Percentiles rank a stretch among this genome's conserved stretches.
These are phyloP conservation scores for Melanerpes formicivorus DNA, from an alignment of 2,113 vertebrate genomes.

Conservation along the genomic window DNA sequence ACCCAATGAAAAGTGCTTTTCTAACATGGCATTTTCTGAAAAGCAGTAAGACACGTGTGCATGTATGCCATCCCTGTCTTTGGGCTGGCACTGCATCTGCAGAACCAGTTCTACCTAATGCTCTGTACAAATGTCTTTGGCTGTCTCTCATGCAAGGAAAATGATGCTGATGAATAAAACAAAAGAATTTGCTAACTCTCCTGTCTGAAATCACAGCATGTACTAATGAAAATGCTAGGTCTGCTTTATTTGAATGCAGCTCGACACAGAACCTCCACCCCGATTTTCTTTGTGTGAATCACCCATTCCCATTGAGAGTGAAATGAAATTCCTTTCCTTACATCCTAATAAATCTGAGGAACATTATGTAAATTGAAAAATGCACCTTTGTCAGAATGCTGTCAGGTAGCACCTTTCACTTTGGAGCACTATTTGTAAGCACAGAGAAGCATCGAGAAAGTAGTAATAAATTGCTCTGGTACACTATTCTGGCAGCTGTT, in stretches of 20 bases:
- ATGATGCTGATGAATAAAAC: constrained; percentile 29
- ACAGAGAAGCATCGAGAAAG: constrained; percentile 78
- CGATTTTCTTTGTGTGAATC: constrained; percentile 56
- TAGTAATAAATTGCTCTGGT: constrained; percentile 79
- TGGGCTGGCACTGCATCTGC: rapidly evolving
- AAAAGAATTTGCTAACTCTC: constrained; percentile 32
- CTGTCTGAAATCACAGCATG: background rate
- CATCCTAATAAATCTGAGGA: constrained; percentile 69
- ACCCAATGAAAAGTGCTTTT: background rate
- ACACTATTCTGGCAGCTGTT: constrained; percentile 79
- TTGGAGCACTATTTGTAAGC: constrained; percentile 79
- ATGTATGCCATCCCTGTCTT: background rate
- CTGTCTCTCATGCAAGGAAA: background rate
- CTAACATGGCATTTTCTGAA: background rate
- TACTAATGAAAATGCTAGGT: constrained; percentile 14
- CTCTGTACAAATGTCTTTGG: background rate
- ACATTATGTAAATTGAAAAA: constrained; percentile 78
- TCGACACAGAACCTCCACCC: background rate
- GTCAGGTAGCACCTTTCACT: constrained; percentile 77
- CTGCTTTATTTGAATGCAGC: constrained; percentile 26
- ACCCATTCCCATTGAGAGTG: constrained; percentile 37
- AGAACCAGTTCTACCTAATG: background rate
- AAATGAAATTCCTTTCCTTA: constrained; percentile 66
- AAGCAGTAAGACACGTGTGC: rapidly evolving
- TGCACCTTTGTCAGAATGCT: constrained; percentile 67